Base-by-base conservation (phyloP, 2,113 vertebrate species). In the Rynchops niger region DNA sequence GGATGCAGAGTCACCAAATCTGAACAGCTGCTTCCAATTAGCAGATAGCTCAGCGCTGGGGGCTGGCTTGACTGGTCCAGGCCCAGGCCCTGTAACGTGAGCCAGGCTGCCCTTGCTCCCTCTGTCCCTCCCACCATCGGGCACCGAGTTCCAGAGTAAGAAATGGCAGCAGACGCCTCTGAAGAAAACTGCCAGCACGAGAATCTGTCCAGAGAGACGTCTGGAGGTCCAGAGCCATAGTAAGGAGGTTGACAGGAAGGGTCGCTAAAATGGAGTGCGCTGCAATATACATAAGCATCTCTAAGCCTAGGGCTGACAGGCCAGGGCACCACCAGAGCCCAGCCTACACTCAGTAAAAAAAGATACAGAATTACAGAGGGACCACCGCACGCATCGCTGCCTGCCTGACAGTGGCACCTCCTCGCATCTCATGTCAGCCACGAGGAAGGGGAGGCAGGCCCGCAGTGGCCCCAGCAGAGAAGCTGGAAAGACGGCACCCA, bases 1-100 rank as follows among this genome's bases (percentile, higher is more conserved):
- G 91, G 86, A 87, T 93, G 92, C 86, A 56, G 81, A 97, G 95
- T 97, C 97, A 95, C 95, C 86, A 93, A 83, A 91, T 90, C 86
- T 12, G 50, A 95, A 74, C 97, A 97, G 97, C 97, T 97, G 97
- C 94, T 97, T 97, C 94, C 93, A 97, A 96, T 97, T 97, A 97
- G 88, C 83, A 45, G 90, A 84, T 80, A 77, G 86, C 94, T 92
- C 69, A n/a, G 80, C 4, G 21, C 45, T 19, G 21, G 81, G 70
- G 78, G 63, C 65, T 81, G 79, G 71, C n/a, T n/a, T 13, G 50
- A 32, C 49, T 56, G 82, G 79, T 66, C 93, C 79, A 62, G 38
- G 90, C 84, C 49, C 67, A 74, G 91, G 70, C 86, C 20, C 32
- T 91, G 97, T 77, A 97, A 95, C 2, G 84, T 49, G 94, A 97